Conservation (phyloP, 2,113 vertebrate species). For the Rhinolophus ferrumequinum region DNA sequence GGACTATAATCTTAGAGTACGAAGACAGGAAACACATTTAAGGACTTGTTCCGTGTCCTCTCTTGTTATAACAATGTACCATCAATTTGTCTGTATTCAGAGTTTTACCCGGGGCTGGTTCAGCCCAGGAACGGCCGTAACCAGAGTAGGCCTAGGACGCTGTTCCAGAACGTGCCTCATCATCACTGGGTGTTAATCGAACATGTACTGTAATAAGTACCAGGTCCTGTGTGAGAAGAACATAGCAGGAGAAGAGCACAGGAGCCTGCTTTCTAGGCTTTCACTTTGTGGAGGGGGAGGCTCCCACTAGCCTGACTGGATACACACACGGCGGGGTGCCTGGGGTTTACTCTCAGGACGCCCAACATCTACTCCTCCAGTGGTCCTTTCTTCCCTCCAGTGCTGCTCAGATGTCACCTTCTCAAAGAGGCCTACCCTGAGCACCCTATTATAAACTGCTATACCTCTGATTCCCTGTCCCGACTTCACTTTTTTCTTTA, state of each 20-base stretch:
- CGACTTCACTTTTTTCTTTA: background rate
- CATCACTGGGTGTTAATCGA: background rate
- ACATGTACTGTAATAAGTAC: background rate
- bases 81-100: background rate
- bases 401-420: background rate
- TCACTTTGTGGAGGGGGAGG: background rate
- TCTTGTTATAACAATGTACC: background rate
- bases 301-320: no score
- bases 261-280: background rate
- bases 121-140: background rate
- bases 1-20: background rate
- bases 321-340: accelerated
- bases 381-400: background rate
- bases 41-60: background rate
- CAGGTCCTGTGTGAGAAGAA: background rate
- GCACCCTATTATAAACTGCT: background rate
- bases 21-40: background rate
- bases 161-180: background rate
- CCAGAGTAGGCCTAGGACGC: background rate
- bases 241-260: no score
- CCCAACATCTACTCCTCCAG: background rate
- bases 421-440: background rate
- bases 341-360: background rate
- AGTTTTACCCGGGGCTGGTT: background rate
- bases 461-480: background rate